phyloP scores from a whole-genome alignment of 2,113 vertebrate species.

The Chascanopsetta lugubris region DNA sequence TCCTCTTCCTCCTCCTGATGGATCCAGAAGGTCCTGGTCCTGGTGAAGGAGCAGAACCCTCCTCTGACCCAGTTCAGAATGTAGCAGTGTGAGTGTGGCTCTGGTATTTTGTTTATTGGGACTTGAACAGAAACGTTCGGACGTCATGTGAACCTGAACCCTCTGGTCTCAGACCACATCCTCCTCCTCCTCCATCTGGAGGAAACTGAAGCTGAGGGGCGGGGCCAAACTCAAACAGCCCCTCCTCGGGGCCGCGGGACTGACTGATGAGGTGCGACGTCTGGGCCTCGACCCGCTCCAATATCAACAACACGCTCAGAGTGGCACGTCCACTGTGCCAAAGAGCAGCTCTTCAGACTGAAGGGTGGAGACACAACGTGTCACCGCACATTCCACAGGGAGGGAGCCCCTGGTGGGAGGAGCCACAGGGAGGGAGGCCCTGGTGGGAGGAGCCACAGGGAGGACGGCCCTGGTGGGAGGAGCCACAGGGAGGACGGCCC shows the following conservation, averaged over 20 bases:
- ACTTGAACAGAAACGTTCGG: constrained; percentile 26
- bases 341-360: too few species aligned
- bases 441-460: too few species aligned
- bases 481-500: too few species aligned
- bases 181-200: constrained; percentile 69
- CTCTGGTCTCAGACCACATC: constrained; percentile 36
- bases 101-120: constrained; percentile 17
- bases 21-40: too few species aligned
- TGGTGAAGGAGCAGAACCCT: too few species aligned
- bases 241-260: constrained; percentile 61
- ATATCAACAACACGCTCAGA: constrained; percentile 60
- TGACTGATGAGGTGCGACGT: constrained; percentile 79
- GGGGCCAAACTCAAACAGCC: constrained; percentile 71
- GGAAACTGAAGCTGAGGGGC: constrained; percentile 62
- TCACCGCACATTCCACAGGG: too few species aligned
- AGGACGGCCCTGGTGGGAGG: too few species aligned
- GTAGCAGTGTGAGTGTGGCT: constrained; percentile 22
- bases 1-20: too few species aligned
- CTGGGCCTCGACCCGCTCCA: constrained; percentile 69
- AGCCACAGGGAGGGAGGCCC: too few species aligned
- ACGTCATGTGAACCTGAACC: constrained; percentile 57
- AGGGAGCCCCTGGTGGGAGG: too few species aligned
- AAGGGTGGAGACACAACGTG: too few species aligned
- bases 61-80: too few species aligned
- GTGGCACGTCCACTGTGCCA: constrained; percentile 56